Evolutionary conservation across 2,113 vertebrate genomes (phyloP).

Genomic region (Gymnorhina tibicen): DNA sequence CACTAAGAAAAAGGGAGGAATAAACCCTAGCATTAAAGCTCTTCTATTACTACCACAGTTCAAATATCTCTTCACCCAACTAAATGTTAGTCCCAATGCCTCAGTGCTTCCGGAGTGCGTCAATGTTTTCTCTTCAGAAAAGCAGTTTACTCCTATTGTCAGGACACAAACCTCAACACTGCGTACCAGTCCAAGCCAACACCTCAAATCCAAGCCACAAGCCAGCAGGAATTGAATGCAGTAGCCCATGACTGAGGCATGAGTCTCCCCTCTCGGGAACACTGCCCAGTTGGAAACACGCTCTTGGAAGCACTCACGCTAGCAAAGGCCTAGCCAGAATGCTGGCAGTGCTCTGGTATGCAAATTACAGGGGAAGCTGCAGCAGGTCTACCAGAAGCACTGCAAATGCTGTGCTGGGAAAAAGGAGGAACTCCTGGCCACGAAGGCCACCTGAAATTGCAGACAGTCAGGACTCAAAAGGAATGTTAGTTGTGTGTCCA

Average conservation of each 20-base stretch:
- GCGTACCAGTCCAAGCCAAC: neutral
- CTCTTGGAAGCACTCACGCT: neutral
- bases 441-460: neutral
- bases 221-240: neutral
- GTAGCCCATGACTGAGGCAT: neutral
- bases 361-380: neutral
- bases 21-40: neutral
- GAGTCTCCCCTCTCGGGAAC: neutral
- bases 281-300: neutral
- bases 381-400: neutral
- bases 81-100: rapidly evolving
- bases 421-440: neutral
- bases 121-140: neutral
- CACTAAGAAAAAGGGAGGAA: neutral
- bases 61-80: neutral
- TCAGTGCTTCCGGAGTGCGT: rapidly evolving
- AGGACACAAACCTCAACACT: neutral
- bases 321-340: neutral
- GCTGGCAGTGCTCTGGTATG: neutral
- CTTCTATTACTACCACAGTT: neutral
- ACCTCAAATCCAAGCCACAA: neutral
- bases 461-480: neutral
- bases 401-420: neutral
- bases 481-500: rapidly evolving
- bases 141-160: neutral